Conservation (phyloP, 2,888 invertebrate species). For the Chalcosyrphus nemorum region DNA sequence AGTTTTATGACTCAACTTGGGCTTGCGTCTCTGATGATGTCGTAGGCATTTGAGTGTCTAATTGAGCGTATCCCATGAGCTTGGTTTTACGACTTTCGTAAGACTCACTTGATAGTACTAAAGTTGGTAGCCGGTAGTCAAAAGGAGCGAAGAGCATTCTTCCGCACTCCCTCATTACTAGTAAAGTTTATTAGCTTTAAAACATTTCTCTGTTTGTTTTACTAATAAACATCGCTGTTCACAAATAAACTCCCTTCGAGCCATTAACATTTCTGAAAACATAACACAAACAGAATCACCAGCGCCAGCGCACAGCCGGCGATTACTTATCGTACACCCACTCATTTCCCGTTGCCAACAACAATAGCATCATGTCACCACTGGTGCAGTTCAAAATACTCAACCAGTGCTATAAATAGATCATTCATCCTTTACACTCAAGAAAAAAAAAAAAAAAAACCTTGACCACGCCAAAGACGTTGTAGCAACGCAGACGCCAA, state of each 20-base stretch:
- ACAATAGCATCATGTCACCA: background rate
- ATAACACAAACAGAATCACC: slow-evolving; percentile 20
- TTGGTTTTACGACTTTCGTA: background rate
- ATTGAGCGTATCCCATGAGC: background rate
- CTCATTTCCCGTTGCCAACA: slow-evolving; percentile 30
- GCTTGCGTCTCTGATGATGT: background rate
- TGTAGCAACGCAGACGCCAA: slow-evolving; percentile 1
- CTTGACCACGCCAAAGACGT: slow-evolving; percentile 31
- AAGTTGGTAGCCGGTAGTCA: background rate
- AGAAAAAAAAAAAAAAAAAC: slow-evolving; percentile 13
- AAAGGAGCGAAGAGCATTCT: background rate
- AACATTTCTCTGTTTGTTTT: background rate
- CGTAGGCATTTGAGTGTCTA: background rate
- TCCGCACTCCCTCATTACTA: background rate
- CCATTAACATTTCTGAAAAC: slow-evolving; percentile 2
- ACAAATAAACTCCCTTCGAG: background rate
- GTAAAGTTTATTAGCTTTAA: background rate
- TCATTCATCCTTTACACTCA: slow-evolving; percentile 16
- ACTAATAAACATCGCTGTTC: background rate
- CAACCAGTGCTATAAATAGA: slow-evolving; percentile 51
- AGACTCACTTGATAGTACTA: background rate
- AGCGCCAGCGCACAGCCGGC: slow-evolving; percentile 10
- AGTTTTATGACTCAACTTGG: background rate
- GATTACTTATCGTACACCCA: slow-evolving; percentile 23
- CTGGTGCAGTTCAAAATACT: slow-evolving; percentile 30